Evolutionary conservation across 2,888 invertebrate genomes (phyloP).

Genomic region (Pachliopta kotzebuea): DNA sequence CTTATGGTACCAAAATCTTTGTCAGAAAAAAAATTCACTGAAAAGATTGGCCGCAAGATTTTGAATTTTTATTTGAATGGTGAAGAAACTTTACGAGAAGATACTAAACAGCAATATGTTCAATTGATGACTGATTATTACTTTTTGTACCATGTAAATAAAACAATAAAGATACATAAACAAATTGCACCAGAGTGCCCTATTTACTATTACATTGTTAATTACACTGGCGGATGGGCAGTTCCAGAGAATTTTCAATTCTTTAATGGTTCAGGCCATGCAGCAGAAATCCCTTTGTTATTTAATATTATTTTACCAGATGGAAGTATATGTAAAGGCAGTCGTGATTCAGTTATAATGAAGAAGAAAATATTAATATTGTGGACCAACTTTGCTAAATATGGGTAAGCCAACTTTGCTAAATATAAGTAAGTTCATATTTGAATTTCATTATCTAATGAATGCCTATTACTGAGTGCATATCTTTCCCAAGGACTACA

Average conservation of each 20-base stretch:
- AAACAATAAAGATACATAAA: slow-evolving; percentile 59
- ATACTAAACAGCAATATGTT: slow-evolving; percentile 59
- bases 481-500: too few relatives aligned
- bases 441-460: too few relatives aligned
- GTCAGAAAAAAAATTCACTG: slow-evolving; percentile 45
- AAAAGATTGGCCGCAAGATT: slow-evolving; percentile 57
- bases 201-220: slow-evolving; percentile 65
- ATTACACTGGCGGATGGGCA: slow-evolving; percentile 61
- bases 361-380: slow-evolving; percentile 61
- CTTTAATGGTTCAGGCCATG: slow-evolving; percentile 60
- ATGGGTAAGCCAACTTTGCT: slow-evolving; percentile 55
- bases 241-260: slow-evolving; percentile 49
- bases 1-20: slow-evolving; percentile 60
- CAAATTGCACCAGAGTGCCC: slow-evolving; percentile 54
- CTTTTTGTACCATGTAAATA: slow-evolving; percentile 65
- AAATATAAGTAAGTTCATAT: too few relatives aligned
- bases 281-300: slow-evolving; percentile 63
- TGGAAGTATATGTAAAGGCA: slow-evolving; percentile 49
- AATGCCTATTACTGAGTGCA: too few relatives aligned
- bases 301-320: slow-evolving; percentile 52
- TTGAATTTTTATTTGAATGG: slow-evolving; percentile 63
- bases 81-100: slow-evolving; percentile 50
- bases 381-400: slow-evolving; percentile 78
- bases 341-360: slow-evolving; percentile 57
- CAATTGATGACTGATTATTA: slow-evolving; percentile 68